These are phyloP conservation scores for Oceanodroma leucorhoa DNA, from an alignment of 2,797 vertebrate genomes.

Conservation along the genomic window DNA sequence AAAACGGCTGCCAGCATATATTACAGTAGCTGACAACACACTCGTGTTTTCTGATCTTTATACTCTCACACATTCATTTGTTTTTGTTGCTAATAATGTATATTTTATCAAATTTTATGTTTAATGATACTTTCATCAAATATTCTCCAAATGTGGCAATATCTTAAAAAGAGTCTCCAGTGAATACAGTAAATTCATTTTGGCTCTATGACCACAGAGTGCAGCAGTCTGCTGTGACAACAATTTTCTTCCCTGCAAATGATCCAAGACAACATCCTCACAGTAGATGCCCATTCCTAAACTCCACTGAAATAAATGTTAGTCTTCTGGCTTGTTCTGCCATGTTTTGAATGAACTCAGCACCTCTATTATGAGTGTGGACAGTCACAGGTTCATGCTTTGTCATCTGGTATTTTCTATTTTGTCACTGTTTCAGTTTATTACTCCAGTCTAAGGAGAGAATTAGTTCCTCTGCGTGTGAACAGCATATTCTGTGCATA, in stretches of 20 bases:
- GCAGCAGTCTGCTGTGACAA: not conserved
- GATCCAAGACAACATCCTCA: not conserved
- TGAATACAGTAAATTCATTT: not conserved
- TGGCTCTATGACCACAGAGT: rapidly evolving
- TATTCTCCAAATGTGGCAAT: not conserved
- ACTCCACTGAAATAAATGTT: not conserved
- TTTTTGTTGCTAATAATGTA: not conserved
- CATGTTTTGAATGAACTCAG: not conserved
- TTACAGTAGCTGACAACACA: not conserved
- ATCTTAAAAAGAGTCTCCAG: not conserved
- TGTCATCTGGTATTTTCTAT: not conserved
- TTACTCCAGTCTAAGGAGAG: not conserved
- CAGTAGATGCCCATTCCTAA: not conserved
- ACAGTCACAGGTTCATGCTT: not conserved
- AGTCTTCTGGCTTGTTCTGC: not conserved
- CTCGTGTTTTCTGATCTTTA: not conserved
- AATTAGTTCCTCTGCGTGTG: not conserved
- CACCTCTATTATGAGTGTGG: not conserved
- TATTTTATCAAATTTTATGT: not conserved
- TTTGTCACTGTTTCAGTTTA: not conserved
- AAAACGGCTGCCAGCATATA: not conserved
- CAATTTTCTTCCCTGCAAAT: not conserved
- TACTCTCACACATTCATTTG: not conserved
- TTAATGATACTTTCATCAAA: not conserved
- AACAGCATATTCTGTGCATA: not conserved